phyloP scores from a whole-genome alignment of 2,888 invertebrate genomes.

The Invenusta paracnida region DNA sequence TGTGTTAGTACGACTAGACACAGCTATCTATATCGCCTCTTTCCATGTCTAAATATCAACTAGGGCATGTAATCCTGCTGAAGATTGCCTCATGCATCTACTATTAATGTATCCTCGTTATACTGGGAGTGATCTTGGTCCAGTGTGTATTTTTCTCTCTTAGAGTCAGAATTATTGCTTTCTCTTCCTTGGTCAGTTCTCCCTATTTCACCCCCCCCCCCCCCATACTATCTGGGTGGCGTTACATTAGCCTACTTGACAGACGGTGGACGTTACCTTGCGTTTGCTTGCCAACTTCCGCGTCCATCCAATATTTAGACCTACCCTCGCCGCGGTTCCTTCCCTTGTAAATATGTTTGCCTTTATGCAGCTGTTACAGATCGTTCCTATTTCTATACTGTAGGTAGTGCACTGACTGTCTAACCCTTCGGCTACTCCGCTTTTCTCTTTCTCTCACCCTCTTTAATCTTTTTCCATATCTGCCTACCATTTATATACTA shows the following conservation, averaged over 20 bases:
- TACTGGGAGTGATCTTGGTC: neutral
- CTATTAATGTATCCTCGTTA: neutral
- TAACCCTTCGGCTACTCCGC: neutral
- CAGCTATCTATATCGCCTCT: no score
- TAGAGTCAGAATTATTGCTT: no score
- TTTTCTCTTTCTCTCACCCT: neutral
- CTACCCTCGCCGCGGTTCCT: neutral
- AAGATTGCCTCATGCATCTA: no score
- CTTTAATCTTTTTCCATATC: neutral
- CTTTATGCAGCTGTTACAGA: neutral
- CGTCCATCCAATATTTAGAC: no score
- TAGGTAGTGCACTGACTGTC: no score
- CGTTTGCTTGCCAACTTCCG: neutral
- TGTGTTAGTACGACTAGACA: no score
- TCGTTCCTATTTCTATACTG: neutral
- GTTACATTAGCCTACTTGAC: neutral
- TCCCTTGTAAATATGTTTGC: slow-evolving; percentile 5
- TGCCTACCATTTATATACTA: neutral
- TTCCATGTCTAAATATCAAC: no score
- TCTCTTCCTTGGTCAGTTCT: no score
- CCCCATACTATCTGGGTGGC: neutral
- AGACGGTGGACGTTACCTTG: neutral
- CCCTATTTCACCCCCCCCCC: neutral
- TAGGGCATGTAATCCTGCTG: no score
- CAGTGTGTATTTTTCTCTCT: no score